These are phyloP conservation scores for Bombus polaris DNA, from an alignment of 1,140 invertebrate species.

Conservation along the genomic window DNA sequence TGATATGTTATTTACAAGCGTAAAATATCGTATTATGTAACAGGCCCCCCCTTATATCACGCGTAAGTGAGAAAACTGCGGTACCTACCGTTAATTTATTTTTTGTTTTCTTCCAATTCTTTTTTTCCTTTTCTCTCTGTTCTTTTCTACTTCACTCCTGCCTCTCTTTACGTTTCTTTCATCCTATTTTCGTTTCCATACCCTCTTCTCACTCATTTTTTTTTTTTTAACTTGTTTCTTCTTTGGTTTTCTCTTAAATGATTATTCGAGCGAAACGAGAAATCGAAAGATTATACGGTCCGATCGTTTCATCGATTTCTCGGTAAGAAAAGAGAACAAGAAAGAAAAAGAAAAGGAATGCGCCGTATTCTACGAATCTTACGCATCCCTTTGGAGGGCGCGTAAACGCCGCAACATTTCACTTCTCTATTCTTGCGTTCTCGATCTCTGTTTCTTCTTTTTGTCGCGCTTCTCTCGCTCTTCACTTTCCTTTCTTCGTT, in stretches of 20 bases:
- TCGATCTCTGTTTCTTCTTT: slow-evolving; percentile 30
- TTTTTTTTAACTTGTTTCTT: neutral
- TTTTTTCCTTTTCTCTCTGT: neutral
- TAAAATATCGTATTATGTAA: slow-evolving; percentile 70
- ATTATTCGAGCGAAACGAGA: slow-evolving; percentile 8
- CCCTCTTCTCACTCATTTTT: neutral
- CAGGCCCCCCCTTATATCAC: slow-evolving; percentile 63
- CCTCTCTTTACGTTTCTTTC: neutral
- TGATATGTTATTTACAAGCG: slow-evolving; percentile 74
- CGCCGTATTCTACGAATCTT: neutral
- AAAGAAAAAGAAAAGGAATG: neutral
- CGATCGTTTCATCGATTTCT: neutral
- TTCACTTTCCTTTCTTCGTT: slow-evolving; percentile 41
- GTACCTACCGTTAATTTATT: slow-evolving; percentile 72
- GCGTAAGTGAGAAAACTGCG: slow-evolving; percentile 67
- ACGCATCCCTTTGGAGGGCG: neutral
- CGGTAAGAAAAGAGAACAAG: neutral
- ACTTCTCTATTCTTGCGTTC: slow-evolving; percentile 23
- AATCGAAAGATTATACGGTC: neutral
- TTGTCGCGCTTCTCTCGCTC: slow-evolving; percentile 6
- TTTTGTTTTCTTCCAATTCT: slow-evolving; percentile 43
- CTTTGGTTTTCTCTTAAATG: neutral
- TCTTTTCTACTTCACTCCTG: neutral
- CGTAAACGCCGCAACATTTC: neutral
- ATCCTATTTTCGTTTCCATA: neutral